phyloP scores from a whole-genome alignment of 1,140 invertebrate species.

The Stratiolaelaps scimitus region DNA sequence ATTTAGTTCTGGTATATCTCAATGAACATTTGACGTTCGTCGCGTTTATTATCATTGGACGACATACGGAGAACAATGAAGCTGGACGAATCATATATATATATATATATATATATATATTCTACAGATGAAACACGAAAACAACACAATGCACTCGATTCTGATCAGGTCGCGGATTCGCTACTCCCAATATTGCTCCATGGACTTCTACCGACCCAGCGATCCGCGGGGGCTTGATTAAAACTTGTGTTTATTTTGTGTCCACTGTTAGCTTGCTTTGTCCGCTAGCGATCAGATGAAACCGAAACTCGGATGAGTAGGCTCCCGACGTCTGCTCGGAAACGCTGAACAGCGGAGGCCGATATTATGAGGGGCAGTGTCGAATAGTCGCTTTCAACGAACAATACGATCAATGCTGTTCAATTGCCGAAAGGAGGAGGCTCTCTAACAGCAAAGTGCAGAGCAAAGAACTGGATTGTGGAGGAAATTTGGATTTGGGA shows the following conservation, averaged over 20 bases:
- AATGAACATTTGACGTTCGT: no score
- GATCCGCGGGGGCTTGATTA: background rate
- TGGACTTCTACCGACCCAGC: background rate
- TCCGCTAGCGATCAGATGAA: background rate
- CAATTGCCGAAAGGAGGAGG: no score
- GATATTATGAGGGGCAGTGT: no score
- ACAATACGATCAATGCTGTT: no score
- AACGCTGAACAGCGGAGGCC: background rate
- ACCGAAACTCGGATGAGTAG: background rate
- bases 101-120: background rate
- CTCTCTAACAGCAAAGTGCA: no score
- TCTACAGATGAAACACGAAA: background rate
- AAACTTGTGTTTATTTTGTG: conserved; percentile 19
- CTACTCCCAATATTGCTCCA: background rate
- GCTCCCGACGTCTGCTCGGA: background rate
- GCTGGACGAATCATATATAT: no score
- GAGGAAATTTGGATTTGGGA: no score
- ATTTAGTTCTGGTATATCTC: no score
- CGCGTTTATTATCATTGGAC: no score
- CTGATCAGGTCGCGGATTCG: background rate
- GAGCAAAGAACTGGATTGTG: no score
- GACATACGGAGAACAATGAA: no score
- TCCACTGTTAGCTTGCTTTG: background rate
- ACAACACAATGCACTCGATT: background rate
- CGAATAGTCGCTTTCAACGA: no score